Conservation (phyloP, 2,888 invertebrate genomes). For the Eupithecia abbreviata region DNA sequence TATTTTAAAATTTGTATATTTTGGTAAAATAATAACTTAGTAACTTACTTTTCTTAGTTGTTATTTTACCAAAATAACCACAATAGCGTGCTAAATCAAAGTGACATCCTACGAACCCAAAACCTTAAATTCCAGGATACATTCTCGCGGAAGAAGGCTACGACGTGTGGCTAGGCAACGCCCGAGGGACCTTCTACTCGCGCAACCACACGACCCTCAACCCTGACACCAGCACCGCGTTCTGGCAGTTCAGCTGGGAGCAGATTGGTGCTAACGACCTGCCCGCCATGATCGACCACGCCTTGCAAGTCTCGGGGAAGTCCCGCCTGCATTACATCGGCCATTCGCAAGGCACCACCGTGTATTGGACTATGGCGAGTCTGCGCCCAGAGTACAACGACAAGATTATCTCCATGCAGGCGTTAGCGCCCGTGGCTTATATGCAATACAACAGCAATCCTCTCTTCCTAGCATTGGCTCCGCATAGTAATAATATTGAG, state of each 20-base stretch:
- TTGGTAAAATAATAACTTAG: too few relatives aligned
- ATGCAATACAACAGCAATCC: slow-evolving; percentile 76
- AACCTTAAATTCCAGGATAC: slow-evolving; percentile 53
- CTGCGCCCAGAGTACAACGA: slow-evolving; percentile 85
- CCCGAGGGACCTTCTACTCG: slow-evolving; percentile 87
- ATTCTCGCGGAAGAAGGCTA: slow-evolving; percentile 85
- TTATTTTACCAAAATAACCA: neutral
- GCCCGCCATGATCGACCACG: slow-evolving; percentile 90
- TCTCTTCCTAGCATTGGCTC: slow-evolving; percentile 67
- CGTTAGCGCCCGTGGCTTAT: slow-evolving; percentile 86
- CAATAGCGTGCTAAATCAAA: neutral
- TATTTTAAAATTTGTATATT: too few relatives aligned
- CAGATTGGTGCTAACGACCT: slow-evolving; percentile 90
- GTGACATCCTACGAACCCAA: neutral
- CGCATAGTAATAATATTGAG: slow-evolving; percentile 61
- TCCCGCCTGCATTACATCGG: slow-evolving; percentile 88
- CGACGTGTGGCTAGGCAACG: slow-evolving; percentile 91
- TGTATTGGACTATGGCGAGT: slow-evolving; percentile 86
- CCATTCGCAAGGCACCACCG: slow-evolving; percentile 87
- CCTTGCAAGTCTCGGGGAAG: slow-evolving; percentile 81
- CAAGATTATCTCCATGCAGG: slow-evolving; percentile 85
- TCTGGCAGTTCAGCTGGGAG: slow-evolving; percentile 90
- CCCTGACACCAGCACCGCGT: slow-evolving; percentile 62
- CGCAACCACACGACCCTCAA: slow-evolving; percentile 76
- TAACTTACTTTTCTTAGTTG: too few relatives aligned